A percentile compares a stretch with the other conserved stretches of the same genome.
Evolutionary conservation across 1,140 invertebrate species (phyloP).

Genomic region (Meteorus sp.): DNA sequence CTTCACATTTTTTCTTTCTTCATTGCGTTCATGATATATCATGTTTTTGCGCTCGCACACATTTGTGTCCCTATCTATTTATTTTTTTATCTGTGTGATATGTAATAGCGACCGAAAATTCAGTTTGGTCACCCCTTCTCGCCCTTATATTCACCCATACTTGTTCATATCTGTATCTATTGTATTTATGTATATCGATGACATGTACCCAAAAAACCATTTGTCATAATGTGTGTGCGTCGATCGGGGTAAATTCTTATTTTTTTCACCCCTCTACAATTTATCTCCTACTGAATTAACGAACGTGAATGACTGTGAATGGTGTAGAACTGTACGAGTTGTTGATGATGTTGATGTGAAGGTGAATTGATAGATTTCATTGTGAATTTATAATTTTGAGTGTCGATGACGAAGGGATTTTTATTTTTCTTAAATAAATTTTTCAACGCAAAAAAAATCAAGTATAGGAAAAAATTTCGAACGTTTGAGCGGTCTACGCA

Average conservation of each 20-base stretch:
- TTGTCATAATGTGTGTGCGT: slow-evolving; percentile 49
- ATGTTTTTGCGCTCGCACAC: too few relatives aligned
- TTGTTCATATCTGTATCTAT: slow-evolving; percentile 17
- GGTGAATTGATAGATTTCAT: neutral
- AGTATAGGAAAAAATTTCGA: too few relatives aligned
- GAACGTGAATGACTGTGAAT: neutral
- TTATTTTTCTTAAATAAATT: too few relatives aligned
- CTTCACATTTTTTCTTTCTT: slow-evolving; percentile 20
- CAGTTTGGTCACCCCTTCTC: too few relatives aligned
- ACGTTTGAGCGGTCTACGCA: too few relatives aligned
- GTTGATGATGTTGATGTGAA: neutral
- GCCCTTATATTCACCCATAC: slow-evolving; percentile 33
- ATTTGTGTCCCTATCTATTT: slow-evolving; percentile 2
- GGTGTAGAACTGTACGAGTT: neutral
- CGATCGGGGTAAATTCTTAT: slow-evolving; percentile 25
- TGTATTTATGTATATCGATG: too few relatives aligned
- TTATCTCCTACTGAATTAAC: slow-evolving; percentile 9
- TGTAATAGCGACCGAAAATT: slow-evolving; percentile 25
- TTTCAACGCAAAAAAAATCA: too few relatives aligned
- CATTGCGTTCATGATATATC: slow-evolving; percentile 25
- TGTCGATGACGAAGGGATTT: too few relatives aligned
- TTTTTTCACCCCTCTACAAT: slow-evolving; percentile 1
- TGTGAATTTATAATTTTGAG: too few relatives aligned
- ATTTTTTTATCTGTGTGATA: slow-evolving; percentile 14
- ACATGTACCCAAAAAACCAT: slow-evolving; percentile 49